Evolutionary conservation across 1,140 invertebrate species (phyloP), one percentile per base, ranked within the genome.

Genomic region (Leptinotarsa texana): DNA sequence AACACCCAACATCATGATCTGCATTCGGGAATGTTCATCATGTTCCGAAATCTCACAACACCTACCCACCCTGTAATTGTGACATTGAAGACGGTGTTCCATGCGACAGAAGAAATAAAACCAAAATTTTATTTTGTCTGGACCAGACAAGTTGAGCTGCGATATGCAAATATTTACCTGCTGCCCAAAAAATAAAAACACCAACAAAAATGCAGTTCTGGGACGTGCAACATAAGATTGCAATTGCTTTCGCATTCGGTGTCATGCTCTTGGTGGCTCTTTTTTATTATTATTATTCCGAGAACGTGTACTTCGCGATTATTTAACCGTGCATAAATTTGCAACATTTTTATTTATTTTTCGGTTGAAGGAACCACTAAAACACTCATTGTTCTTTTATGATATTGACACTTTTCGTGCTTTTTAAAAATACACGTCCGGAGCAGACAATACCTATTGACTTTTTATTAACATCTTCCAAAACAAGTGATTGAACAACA

Each of bases 111-210:
- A 62, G 74, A 78, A 75, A 78, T 76, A 78, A 78, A 77, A 78
- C 73, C 72, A 51, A 77, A 77, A 77, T 78, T 77, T 78, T 78
- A 78, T 78, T 78, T 78, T 78, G 77, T 78, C 77, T 78, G 77
- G 77, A 74, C 77, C 77, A 74, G 77, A 74, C 75, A 77, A 75
- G 75, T 73, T 75, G 68, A 69, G 72, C 75, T 69, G 75, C 61
- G 76, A 78, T 78, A 78, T 78, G 77, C 75, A 78, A 78, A 78
- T 78, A 77, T 77, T 65, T 74, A 63, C 72, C 69, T 69, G 73
- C 76, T 74, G 62, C 70, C 72, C 71, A 72, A 74, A 73, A 69
- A 78, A 72, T 49, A 77, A 68, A 69, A 73, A 57, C 49, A 27
- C 69, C 72, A 74, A 74, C 63, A 73, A 74, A 73, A 73, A 74